Percentiles rank a stretch among this genome's conserved stretches.
Conservation (phyloP, 2,113 vertebrate species). For the Perccottus glenii region DNA sequence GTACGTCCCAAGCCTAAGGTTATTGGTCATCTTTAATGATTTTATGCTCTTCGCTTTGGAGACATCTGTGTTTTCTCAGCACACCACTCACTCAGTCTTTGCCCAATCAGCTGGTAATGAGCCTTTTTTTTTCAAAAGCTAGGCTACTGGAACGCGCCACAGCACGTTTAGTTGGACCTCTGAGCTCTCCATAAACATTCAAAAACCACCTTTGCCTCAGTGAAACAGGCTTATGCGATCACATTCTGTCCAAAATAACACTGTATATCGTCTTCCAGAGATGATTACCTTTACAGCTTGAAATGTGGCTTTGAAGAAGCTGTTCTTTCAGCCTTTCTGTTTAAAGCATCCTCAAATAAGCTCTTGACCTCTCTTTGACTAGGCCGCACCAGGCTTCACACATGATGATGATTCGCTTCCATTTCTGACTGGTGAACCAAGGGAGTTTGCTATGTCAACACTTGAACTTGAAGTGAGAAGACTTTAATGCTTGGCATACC, state of each 20-base stretch:
- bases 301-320: constrained; percentile 47
- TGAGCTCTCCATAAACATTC: constrained; percentile 57
- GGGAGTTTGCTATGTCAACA: constrained; percentile 14
- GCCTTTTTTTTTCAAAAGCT: constrained; percentile 26
- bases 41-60: constrained; percentile 45
- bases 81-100: constrained; percentile 20
- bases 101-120: constrained; percentile 34
- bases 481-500: constrained; percentile 24
- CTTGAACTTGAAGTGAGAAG: constrained; percentile 27
- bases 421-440: constrained; percentile 18
- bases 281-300: constrained; percentile 61
- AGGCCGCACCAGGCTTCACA: constrained; percentile 11
- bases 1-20: constrained; percentile 48
- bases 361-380: constrained; percentile 16
- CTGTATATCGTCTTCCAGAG: constrained; percentile 37
- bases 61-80: constrained; percentile 67
- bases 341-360: neutral
- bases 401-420: neutral
- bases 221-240: constrained; percentile 27
- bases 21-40: constrained; percentile 50
- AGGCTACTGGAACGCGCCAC: constrained; percentile 31
- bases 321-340: neutral
- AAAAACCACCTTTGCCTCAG: constrained; percentile 46
- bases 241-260: constrained; percentile 52
- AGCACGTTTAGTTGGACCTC: constrained; percentile 43